phyloP scores from a whole-genome alignment of 2,888 invertebrate genomes.

The Choreutis nemorana region DNA sequence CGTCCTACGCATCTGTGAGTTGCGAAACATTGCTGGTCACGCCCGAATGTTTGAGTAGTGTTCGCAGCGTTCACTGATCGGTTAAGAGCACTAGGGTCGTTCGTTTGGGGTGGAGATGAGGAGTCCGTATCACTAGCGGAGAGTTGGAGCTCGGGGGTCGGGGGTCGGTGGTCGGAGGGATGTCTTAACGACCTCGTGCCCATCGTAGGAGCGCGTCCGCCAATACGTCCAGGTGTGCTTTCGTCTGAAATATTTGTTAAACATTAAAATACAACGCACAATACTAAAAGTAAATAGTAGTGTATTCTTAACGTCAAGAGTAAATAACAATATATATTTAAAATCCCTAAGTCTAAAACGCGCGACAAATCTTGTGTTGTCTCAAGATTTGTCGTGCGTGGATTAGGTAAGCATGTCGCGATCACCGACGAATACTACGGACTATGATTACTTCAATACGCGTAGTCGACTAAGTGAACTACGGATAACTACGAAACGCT shows the following conservation, averaged over 20 bases:
- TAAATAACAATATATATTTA: too few relatives aligned
- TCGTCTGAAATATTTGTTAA: slow-evolving; percentile 74
- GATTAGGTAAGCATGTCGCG: too few relatives aligned
- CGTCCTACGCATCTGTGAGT: slow-evolving; percentile 42
- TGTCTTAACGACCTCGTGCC: slow-evolving; percentile 93
- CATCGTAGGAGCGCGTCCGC: slow-evolving; percentile 93
- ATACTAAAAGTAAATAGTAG: too few relatives aligned
- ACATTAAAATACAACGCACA: too few relatives aligned
- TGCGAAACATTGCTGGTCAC: slow-evolving; percentile 52
- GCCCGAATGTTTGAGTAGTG: slow-evolving; percentile 40
- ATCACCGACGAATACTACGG: too few relatives aligned
- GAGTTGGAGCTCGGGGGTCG: slow-evolving; percentile 27
- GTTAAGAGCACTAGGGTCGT: slow-evolving; percentile 30
- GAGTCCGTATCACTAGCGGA: slow-evolving; percentile 38
- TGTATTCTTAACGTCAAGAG: too few relatives aligned
- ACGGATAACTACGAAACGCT: too few relatives aligned
- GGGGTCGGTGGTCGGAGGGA: slow-evolving; percentile 23
- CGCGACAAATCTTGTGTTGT: too few relatives aligned
- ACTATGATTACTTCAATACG: too few relatives aligned
- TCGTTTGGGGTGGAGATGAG: slow-evolving; percentile 30
- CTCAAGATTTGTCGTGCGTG: too few relatives aligned
- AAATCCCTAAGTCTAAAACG: too few relatives aligned
- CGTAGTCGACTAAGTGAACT: too few relatives aligned
- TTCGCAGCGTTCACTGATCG: slow-evolving; percentile 50
- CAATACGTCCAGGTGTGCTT: slow-evolving; percentile 92